These are phyloP conservation scores for Nycticorax nycticorax DNA, from an alignment of 2,113 vertebrate genomes.

Conservation along the genomic window DNA sequence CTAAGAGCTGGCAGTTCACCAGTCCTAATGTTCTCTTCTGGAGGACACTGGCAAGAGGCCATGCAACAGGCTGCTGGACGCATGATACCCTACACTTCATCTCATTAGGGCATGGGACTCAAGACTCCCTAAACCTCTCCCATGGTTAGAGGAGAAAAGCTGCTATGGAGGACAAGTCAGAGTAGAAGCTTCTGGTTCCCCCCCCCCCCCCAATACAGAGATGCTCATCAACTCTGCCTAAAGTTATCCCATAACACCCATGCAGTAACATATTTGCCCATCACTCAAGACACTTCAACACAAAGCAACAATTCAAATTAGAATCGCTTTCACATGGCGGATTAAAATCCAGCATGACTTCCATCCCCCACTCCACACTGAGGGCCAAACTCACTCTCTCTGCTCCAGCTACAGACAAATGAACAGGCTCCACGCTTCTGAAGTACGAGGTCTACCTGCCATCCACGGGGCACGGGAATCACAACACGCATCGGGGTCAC, in stretches of 20 bases:
- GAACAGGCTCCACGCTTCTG: not conserved
- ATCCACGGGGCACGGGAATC: not conserved
- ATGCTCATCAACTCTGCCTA: not conserved
- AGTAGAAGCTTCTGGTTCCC: not conserved
- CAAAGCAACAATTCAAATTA: not conserved
- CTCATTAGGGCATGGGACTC: not conserved
- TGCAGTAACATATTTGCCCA: not conserved
- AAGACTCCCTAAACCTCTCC: not conserved
- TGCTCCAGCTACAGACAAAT: not conserved
- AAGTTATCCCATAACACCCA: not conserved
- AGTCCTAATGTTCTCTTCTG: not conserved
- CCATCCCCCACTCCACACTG: not conserved
- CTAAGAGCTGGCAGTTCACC: constrained; percentile 13
- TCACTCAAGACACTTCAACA: not conserved
- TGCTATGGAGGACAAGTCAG: not conserved
- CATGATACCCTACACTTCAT: not conserved
- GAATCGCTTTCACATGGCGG: not conserved
- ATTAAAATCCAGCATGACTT: not conserved
- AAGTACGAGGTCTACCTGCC: not conserved
- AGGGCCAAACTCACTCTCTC: not conserved
- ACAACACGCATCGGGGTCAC: not conserved
- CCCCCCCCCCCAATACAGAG: not conserved
- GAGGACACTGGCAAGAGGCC: not conserved
- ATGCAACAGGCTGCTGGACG: not conserved
- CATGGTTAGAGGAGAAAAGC: not conserved